Evolutionary conservation across 2,797 vertebrate species (phyloP).

Genomic region (Phalloptychus januarius): DNA sequence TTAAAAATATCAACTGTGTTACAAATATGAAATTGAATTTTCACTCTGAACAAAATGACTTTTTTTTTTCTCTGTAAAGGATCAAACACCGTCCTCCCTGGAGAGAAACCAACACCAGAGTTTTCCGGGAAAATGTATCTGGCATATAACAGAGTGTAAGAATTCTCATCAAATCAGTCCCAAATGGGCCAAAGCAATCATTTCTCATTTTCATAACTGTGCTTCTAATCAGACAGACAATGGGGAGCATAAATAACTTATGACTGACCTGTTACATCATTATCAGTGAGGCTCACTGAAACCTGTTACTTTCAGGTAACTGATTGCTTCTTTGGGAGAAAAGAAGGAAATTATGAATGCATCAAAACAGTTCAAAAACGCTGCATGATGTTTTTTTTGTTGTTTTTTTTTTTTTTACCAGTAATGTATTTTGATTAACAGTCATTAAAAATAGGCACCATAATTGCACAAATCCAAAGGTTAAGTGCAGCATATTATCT

Average conservation of each 20-base stretch:
- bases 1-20: not conserved
- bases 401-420: not conserved
- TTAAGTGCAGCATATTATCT: not conserved
- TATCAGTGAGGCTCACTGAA: slow-evolving; percentile 18
- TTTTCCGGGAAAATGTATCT: not conserved
- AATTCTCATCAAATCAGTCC: slow-evolving; percentile 13
- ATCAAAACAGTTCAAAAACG: not conserved
- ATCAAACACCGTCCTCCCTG: not conserved
- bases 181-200: slow-evolving; percentile 10
- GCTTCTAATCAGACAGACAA: slow-evolving; percentile 31
- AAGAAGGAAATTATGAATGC: not conserved
- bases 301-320: not conserved
- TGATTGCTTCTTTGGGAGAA: not conserved
- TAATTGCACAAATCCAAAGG: not conserved
- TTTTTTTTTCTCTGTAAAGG: not conserved
- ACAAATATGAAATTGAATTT: not conserved
- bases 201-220: slow-evolving; percentile 29
- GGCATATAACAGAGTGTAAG: not conserved
- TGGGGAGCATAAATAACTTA: slow-evolving; percentile 22
- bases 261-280: slow-evolving; percentile 28
- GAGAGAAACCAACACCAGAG: not conserved
- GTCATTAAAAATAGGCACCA: not conserved
- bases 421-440: not conserved
- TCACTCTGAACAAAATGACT: not conserved
- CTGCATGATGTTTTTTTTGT: not conserved